Evolutionary conservation across 2,888 invertebrate species (phyloP).

Genomic region (Falcaria lacertinaria): DNA sequence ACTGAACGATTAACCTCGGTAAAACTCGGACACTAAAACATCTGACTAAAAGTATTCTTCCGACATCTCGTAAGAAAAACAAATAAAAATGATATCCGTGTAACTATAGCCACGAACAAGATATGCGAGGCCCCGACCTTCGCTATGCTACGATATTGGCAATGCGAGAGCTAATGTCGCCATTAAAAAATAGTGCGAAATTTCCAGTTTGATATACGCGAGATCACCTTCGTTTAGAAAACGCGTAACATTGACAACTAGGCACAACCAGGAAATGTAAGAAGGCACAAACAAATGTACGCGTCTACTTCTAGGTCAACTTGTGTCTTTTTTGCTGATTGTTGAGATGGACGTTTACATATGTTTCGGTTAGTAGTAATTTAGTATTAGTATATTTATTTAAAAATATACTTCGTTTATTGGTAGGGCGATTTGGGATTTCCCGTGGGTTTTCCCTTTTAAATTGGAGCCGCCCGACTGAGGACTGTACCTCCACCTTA

Average conservation of each 20-base stretch:
- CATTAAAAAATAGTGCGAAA: conserved; percentile 18
- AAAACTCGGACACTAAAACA: conserved; percentile 4
- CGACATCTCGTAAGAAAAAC: conserved; percentile 14
- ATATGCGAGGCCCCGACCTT: conserved; percentile 28
- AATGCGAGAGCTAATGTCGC: conserved; percentile 15
- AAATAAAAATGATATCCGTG: conserved; percentile 10
- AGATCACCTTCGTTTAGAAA: conserved; percentile 30
- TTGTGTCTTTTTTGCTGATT: conserved; percentile 14
- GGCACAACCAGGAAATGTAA: conserved; percentile 20
- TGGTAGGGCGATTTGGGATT: too few species aligned
- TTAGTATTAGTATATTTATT: too few species aligned
- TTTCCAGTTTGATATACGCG: conserved; percentile 13
- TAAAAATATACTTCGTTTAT: too few species aligned
- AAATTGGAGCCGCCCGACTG: too few species aligned
- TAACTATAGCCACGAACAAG: conserved; percentile 12
- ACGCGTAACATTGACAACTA: conserved; percentile 29
- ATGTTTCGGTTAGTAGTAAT: too few species aligned
- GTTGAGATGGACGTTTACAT: background rate
- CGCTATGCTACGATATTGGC: conserved; percentile 15
- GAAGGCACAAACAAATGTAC: conserved; percentile 8
- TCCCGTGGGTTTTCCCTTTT: too few species aligned
- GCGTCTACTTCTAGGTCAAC: conserved; percentile 10
- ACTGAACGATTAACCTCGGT: conserved; percentile 6
- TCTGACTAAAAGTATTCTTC: conserved; percentile 11
- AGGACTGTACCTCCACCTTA: too few species aligned